Evolutionary conservation across 2,797 vertebrate species (phyloP).

Genomic region (Brachyalestes nurse): DNA sequence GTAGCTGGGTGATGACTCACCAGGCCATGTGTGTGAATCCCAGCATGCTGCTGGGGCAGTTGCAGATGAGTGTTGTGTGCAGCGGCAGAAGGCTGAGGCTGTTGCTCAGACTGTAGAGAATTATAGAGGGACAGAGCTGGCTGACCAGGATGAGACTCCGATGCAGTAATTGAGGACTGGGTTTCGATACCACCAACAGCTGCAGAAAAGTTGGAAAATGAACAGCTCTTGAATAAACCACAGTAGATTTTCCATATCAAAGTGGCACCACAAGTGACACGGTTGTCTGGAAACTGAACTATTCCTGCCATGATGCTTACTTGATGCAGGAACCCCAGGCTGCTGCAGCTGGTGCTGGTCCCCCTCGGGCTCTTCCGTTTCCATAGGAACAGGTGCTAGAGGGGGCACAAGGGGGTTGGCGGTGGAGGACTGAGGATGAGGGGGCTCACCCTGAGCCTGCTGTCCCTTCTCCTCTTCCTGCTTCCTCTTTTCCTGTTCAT

Average conservation of each 20-base stretch:
- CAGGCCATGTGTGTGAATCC: conserved; percentile 72
- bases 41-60: conserved; percentile 64
- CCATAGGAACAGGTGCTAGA: conserved; percentile 79
- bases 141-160: conserved; percentile 83
- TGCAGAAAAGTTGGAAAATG: conserved; percentile 9
- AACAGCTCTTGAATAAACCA: neutral
- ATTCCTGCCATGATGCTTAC: conserved; percentile 8
- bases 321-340: conserved; percentile 63
- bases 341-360: conserved; percentile 87
- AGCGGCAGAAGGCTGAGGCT: conserved; percentile 71
- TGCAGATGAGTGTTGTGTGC: conserved; percentile 70
- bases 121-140: conserved; percentile 79
- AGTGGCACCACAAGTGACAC: neutral
- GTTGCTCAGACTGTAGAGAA: conserved; percentile 79
- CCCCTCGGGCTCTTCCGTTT: conserved; percentile 88
- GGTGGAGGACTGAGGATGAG: conserved; percentile 52
- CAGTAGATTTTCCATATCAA: neutral
- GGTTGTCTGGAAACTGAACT: neutral
- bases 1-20: conserved; percentile 75
- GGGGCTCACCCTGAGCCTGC: conserved; percentile 67
- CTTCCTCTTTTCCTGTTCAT: conserved; percentile 92
- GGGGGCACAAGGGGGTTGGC: conserved; percentile 65
- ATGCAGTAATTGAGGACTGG: conserved; percentile 81
- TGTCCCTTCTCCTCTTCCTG: conserved; percentile 84
- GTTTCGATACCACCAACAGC: conserved; percentile 56